Evolutionary conservation across 2,888 invertebrate genomes (phyloP), one percentile per base, ranked within the genome.

Genomic region (Dynastes tityus): DNA sequence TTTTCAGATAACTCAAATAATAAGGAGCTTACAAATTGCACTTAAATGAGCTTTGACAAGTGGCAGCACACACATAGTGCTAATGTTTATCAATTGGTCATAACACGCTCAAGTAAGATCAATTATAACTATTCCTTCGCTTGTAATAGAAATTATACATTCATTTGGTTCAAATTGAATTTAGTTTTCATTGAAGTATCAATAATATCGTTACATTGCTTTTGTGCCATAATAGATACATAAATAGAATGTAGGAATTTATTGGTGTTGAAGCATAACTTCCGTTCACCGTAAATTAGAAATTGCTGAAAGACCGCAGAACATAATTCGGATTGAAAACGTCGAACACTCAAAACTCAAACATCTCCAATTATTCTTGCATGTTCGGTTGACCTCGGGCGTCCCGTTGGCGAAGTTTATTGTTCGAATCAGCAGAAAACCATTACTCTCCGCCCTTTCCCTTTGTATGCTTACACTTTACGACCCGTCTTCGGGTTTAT

Each of bases 351-450:
- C 63, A n/a, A 32, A 63, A 63, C 63, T 63, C 37, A 63, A 63
- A 63, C 32, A 63, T 63, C 63, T 63, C 29, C 63, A 63, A 63
- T 63, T 63, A 63, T 32, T 63, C 63, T 63, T 63, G 63, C 29
- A 63, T 63, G 63, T 63, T 63, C 27, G 63, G 63, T 32, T 63
- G 63, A 32, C 63, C 63, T 63, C 55, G 22, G 55, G 4, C 29
- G 13, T 27, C 27, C 27, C 3, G 29, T 32, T n/a, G 13, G 13
- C 63, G 11, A 29, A 63, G 63, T 63, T 63, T 63, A 63, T 32
- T 63, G 63, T 63, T 29, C 32, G 63, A 32, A 63, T 63, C 63
- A 63, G 63, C 63, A 63, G 63, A 32, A 63, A 63, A 29, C 32
- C 32, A 63, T 63, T 63, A 63, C 13, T 32, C 13, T 4, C 11